Percentiles rank a stretch among this genome's conserved stretches.
Evolutionary conservation across 2,797 vertebrate genomes (phyloP).

Genomic region (Galaxias olidus): DNA sequence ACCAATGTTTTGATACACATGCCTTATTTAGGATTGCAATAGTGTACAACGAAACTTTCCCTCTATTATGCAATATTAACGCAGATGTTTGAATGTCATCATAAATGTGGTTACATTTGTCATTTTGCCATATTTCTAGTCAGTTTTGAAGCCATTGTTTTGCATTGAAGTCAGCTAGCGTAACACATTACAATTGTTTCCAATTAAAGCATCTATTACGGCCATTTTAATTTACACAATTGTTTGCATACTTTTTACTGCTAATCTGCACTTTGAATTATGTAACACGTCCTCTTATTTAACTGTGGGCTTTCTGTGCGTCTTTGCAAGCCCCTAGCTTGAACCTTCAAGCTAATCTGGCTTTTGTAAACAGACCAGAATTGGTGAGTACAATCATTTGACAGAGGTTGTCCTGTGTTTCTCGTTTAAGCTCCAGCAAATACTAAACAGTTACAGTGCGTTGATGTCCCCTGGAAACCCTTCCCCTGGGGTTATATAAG

Average conservation of each 20-base stretch:
- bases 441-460: conserved; percentile 8
- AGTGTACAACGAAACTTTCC: too few relatives aligned
- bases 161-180: too few relatives aligned
- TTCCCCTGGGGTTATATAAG: conserved; percentile 24
- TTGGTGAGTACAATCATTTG: background rate
- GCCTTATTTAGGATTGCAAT: too few relatives aligned
- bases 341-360: background rate
- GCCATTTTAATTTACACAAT: background rate
- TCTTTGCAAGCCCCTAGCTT: background rate
- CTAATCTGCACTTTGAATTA: background rate
- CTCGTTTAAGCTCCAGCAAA: conserved; percentile 4
- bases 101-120: too few relatives aligned
- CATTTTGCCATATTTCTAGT: too few relatives aligned
- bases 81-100: too few relatives aligned
- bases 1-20: too few relatives aligned
- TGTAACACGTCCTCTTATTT: background rate
- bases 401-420: background rate
- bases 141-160: too few relatives aligned
- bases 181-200: too few relatives aligned
- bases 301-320: background rate
- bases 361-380: background rate
- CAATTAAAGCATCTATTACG: too few relatives aligned
- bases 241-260: background rate
- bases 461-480: conserved; percentile 15
- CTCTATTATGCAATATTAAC: too few relatives aligned